These are phyloP conservation scores for Allolobophora icterica DNA, from an alignment of 2,888 invertebrate species.

Conservation along the genomic window DNA sequence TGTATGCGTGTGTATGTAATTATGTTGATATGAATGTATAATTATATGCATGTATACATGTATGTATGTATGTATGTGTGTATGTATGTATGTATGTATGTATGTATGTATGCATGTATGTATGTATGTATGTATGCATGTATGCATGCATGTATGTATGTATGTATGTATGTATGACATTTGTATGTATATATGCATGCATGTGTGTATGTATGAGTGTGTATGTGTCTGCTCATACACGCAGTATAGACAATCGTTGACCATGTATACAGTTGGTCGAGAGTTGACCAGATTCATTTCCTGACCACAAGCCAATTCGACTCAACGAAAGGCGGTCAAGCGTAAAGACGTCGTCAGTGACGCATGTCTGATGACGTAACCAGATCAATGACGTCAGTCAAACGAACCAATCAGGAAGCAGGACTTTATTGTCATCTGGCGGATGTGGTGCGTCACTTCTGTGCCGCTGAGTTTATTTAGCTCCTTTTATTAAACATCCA, in stretches of 20 bases:
- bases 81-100: no score
- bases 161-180: no score
- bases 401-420: background rate
- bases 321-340: background rate
- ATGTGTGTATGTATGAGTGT: background rate
- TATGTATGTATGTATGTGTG: no score
- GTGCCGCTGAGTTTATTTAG: background rate
- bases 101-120: no score
- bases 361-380: background rate
- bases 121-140: no score
- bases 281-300: background rate
- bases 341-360: slow-evolving; percentile 2
- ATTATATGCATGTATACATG: no score
- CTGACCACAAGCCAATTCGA: background rate
- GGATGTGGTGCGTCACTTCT: background rate
- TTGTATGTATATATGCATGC: no score
- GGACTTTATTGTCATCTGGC: background rate
- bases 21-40: no score
- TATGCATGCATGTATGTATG: no score
- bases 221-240: background rate
- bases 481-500: background rate
- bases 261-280: background rate
- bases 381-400: background rate
- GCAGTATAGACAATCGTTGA: background rate
- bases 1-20: no score